Conservation (phyloP, 92 coral and sea anemone species). For the Epizoanthus rinbou region DNA sequence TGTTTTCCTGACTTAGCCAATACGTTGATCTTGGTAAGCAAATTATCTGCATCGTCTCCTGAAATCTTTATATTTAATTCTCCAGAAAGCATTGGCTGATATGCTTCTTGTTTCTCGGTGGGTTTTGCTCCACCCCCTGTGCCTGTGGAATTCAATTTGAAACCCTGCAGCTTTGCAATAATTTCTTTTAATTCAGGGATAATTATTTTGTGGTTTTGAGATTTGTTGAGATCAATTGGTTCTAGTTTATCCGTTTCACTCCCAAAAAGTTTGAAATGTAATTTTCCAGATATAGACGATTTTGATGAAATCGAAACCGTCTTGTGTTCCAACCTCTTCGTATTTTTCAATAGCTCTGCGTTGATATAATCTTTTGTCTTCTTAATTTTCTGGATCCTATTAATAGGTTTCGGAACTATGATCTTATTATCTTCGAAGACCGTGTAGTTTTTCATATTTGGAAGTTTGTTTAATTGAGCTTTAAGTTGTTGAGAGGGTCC, state of each 20-base stretch:
- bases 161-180: not conserved
- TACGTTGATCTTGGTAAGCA: not conserved
- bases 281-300: not conserved
- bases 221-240: not conserved
- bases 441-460: not conserved
- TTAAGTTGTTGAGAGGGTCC: no score
- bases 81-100: conserved; percentile 1
- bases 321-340: not conserved
- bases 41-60: not conserved
- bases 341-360: not conserved
- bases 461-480: not conserved
- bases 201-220: not conserved
- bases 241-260: not conserved
- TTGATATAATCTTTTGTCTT: not conserved
- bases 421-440: not conserved
- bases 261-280: not conserved
- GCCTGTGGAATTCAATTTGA: not conserved
- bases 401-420: not conserved
- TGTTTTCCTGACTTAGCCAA: not conserved
- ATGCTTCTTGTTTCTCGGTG: not conserved
- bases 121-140: not conserved
- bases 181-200: not conserved
- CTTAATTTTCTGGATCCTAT: no score
- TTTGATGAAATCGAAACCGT: not conserved
- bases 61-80: conserved; percentile 17